Conservation (phyloP, 2,113 vertebrate species). For the Poeciliopsis retropinna region DNA sequence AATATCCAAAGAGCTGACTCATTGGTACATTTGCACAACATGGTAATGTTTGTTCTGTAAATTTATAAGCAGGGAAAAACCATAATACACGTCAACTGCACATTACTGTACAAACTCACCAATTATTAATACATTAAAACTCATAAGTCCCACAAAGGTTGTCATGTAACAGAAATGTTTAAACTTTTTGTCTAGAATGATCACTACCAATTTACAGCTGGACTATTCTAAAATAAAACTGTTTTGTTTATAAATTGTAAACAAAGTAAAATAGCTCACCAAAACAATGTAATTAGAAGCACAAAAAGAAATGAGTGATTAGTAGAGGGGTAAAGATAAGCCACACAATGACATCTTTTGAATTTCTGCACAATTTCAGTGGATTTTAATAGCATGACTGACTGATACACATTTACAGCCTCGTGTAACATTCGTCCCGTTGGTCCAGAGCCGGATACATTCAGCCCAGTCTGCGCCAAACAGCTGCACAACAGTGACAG, state of each 20-base stretch:
- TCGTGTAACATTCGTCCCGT: conserved; percentile 12
- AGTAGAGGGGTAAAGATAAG: not conserved
- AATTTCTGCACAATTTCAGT: conserved; percentile 8
- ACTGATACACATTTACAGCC: conserved; percentile 33
- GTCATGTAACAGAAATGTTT: not conserved
- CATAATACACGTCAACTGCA: not conserved
- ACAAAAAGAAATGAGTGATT: not conserved
- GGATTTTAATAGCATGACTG: not conserved
- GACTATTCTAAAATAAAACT: not conserved
- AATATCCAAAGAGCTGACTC: no score
- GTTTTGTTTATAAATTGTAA: not conserved
- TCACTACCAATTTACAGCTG: not conserved
- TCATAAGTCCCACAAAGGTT: not conserved
- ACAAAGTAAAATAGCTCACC: not conserved
- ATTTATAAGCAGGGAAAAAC: not conserved
- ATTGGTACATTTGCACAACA: not conserved
- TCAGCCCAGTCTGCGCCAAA: conserved; percentile 26
- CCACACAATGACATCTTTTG: conserved; percentile 15
- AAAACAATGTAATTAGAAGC: not conserved
- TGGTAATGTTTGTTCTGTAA: no score
- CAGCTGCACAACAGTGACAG: conserved; percentile 39
- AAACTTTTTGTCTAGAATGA: not conserved
- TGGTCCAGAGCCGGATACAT: conserved; percentile 29
- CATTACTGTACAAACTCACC: conserved; percentile 17
- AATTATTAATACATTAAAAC: not conserved